phyloP scores from a whole-genome alignment of 2,888 invertebrate species.

The Cacoxenus indagator region DNA sequence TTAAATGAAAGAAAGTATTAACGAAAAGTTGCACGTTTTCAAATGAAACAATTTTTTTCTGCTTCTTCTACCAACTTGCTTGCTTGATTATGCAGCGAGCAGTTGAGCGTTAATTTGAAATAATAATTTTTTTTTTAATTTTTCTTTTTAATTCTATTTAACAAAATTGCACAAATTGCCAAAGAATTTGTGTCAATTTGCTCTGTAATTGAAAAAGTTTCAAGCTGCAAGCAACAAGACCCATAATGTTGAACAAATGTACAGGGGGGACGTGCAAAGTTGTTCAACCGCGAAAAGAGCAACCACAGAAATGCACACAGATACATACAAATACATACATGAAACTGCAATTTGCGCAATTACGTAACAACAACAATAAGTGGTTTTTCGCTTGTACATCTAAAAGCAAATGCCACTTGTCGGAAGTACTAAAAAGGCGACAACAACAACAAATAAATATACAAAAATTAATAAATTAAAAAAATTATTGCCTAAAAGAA shows the following conservation, averaged over 20 bases:
- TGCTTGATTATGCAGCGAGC: not conserved
- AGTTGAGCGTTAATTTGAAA: not conserved
- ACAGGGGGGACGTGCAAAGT: not conserved
- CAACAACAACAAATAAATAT: not conserved
- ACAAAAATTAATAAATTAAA: slow-evolving; percentile 4
- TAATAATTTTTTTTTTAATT: not conserved
- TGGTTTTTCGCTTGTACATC: not conserved
- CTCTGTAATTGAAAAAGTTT: not conserved
- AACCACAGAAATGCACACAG: not conserved
- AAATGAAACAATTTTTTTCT: not conserved
- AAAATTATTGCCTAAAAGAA: slow-evolving; percentile 34
- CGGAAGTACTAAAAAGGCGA: slow-evolving; percentile 44
- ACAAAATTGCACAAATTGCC: not conserved
- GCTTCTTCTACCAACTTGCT: not conserved
- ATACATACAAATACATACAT: slow-evolving; percentile 34
- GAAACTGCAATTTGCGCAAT: slow-evolving; percentile 53
- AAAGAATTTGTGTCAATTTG: slow-evolving; percentile 14
- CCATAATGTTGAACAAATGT: not conserved
- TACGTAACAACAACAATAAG: slow-evolving; percentile 42
- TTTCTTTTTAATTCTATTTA: not conserved
- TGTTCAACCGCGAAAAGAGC: slow-evolving; percentile 6
- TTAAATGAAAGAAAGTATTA: slow-evolving; percentile 1
- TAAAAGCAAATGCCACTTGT: slow-evolving; percentile 41
- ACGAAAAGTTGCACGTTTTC: slow-evolving; percentile 8
- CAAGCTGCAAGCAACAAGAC: not conserved